These are phyloP conservation scores for Nothocercus nigrocapillus DNA, from an alignment of 2,113 vertebrate genomes.

Conservation along the genomic window DNA sequence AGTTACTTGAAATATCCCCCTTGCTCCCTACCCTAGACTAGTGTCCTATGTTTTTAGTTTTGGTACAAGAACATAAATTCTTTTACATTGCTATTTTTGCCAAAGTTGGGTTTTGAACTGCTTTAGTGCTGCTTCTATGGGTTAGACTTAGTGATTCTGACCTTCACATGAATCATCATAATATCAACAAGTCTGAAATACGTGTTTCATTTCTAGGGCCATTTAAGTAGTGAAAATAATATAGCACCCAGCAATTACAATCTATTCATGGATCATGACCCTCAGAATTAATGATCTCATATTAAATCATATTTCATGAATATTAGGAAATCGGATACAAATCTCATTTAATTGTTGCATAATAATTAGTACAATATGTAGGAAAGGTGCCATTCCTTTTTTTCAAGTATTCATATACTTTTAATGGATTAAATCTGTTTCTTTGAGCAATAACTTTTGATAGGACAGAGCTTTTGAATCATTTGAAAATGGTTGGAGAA, in stretches of 20 bases:
- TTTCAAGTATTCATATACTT: not conserved
- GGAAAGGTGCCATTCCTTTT: not conserved
- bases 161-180: not conserved
- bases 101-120: not conserved
- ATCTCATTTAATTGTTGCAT: not conserved
- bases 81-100: not conserved
- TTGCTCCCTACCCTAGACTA: not conserved
- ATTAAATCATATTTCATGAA: not conserved
- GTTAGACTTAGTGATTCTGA: not conserved
- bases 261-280: not conserved
- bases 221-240: not conserved
- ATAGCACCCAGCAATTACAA: not conserved
- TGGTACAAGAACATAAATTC: not conserved
- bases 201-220: not conserved
- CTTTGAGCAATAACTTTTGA: not conserved
- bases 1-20: not conserved
- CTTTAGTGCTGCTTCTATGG: not conserved
- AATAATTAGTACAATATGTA: not conserved
- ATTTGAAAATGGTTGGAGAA: not conserved
- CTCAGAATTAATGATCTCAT: not conserved
- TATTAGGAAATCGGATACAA: not conserved
- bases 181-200: not conserved
- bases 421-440: not conserved
- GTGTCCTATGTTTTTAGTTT: no score
- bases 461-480: not conserved